Base-by-base conservation (phyloP, 2,113 vertebrate genomes). In the Rattus rattus region DNA sequence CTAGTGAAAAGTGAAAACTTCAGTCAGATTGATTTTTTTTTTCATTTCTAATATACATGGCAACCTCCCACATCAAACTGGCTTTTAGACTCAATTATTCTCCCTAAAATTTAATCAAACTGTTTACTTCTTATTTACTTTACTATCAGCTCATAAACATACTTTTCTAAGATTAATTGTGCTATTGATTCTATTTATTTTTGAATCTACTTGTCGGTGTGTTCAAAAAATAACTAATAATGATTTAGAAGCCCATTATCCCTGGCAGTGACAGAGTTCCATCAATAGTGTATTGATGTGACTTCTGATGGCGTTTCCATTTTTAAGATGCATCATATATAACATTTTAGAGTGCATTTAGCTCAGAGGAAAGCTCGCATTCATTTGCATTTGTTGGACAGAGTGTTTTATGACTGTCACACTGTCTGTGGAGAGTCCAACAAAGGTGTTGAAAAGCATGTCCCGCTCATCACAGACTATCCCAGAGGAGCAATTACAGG, bases 241-340 rank as follows among this genome's bases (percentile, higher is more conserved):
- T 96, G 97, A 92, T 96, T 96, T 98, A 96, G 3, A 98, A 95
- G 65, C 56, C 84, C 95, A 90, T 97, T 96, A 97, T 95, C 91
- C 49, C 77, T 49, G 90, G 77, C 94, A 96, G 92, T 97, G 96
- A 95, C 83, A 98, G 94, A 97, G 96, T 96, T 96, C 90, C 95
- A 97, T 98, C 97, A 98, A 98, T 97, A 97, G 86, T 96, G 98
- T 98, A 98, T 97, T 98, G 98, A 98, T 98, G 97, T 98, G 92
- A 97, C 93, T 87, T 98, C 91, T 97, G 97, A 97, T 98, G 97
- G 98, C 96, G 97, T 98, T 98, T 97, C 94, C 96, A 88, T 97
- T 97, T 98, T 98, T 95, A 89, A 91, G 89, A 90, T 73, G 95
- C 2, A 16, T 67, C 67, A 92, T 81, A 63, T 96, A 95, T 98